Conservation (phyloP, 1,140 invertebrate species). For the Stratiolaelaps scimitus region DNA sequence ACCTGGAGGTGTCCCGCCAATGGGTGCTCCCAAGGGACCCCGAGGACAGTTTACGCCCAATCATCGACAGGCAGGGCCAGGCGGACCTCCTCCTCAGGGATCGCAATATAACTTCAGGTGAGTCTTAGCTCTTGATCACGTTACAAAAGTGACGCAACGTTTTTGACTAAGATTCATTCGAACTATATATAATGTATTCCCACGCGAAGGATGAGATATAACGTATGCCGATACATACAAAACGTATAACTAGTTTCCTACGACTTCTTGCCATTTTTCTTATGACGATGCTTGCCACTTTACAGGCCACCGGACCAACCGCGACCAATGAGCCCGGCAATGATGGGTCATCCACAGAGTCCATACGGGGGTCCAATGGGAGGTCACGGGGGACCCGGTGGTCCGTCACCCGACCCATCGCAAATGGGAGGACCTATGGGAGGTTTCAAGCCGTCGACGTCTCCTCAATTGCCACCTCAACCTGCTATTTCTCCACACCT, state of each 20-base stretch:
- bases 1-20: conserved; percentile 31
- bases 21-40: conserved; percentile 23
- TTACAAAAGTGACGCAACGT: too few relatives aligned
- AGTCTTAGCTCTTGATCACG: neutral
- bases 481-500: conserved; percentile 28
- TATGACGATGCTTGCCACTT: too few relatives aligned
- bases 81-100: conserved; percentile 11
- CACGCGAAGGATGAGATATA: too few relatives aligned
- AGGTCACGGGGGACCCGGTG: conserved; percentile 11
- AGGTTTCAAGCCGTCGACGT: conserved; percentile 23
- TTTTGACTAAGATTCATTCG: too few relatives aligned
- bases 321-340: conserved; percentile 15
- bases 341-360: conserved; percentile 27
- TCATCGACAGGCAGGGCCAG: conserved; percentile 11
- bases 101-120: conserved; percentile 26
- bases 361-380: conserved; percentile 23
- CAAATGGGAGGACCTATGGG: conserved; percentile 10
- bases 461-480: conserved; percentile 11
- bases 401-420: conserved; percentile 11
- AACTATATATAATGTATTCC: too few relatives aligned
- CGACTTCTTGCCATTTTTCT: too few relatives aligned
- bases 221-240: too few relatives aligned
- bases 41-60: conserved; percentile 15
- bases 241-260: too few relatives aligned
- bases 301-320: conserved; percentile 20